Evolutionary conservation across 2,888 invertebrate species (phyloP).

Genomic region (Agonopterix arenella): DNA sequence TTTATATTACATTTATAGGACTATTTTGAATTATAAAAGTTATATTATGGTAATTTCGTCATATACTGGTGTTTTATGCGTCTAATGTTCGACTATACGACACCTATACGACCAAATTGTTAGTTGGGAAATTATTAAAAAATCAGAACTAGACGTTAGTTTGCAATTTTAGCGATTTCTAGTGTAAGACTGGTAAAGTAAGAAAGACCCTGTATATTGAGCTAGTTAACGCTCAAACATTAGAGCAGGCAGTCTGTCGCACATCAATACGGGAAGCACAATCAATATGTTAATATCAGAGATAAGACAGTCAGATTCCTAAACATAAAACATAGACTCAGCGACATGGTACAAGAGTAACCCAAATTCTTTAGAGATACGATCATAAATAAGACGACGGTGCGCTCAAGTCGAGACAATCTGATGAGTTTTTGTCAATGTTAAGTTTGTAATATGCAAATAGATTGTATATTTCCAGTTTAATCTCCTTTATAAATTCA

Average conservation of each 20-base stretch:
- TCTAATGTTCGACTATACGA: too few species aligned
- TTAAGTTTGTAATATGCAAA: constrained; percentile 41
- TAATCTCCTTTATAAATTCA: background rate
- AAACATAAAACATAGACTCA: constrained; percentile 51
- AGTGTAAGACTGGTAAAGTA: too few species aligned
- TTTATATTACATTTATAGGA: too few species aligned
- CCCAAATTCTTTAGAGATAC: constrained; percentile 56
- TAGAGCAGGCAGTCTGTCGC: constrained; percentile 40
- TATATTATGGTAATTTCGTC: too few species aligned
- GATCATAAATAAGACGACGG: constrained; percentile 52
- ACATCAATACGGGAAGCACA: constrained; percentile 63
- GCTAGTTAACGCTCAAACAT: constrained; percentile 36
- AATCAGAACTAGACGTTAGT: too few species aligned
- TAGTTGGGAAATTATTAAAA: too few species aligned
- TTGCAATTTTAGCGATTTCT: too few species aligned
- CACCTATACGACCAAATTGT: too few species aligned
- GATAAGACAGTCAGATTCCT: constrained; percentile 65
- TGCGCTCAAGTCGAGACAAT: constrained; percentile 34
- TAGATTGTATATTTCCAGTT: constrained; percentile 13
- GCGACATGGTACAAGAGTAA: constrained; percentile 53
- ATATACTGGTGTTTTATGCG: too few species aligned
- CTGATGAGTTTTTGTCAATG: constrained; percentile 43
- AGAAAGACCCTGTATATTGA: constrained; percentile 10
- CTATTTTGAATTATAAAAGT: too few species aligned
- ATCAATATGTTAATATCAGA: constrained; percentile 72